Base-by-base conservation (phyloP, 2,888 invertebrate species). In the Griposia aprilina region DNA sequence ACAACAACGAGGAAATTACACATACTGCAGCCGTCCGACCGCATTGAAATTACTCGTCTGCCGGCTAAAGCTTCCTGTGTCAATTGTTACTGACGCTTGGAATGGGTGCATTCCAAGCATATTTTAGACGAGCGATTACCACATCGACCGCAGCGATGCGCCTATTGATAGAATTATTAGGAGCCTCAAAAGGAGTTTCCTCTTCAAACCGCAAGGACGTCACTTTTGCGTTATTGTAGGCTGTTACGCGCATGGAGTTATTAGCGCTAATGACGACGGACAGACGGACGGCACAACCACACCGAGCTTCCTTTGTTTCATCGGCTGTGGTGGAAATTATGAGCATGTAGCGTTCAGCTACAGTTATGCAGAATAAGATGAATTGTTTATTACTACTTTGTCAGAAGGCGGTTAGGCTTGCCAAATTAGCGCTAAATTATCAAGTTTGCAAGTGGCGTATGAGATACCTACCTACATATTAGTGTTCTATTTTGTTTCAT, bases 141-240 rank as follows among this genome's bases (percentile, higher is more conserved):
- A 92, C 94, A 92, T 91, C 87, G 88, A 95, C 95, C 96, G 90
- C 96, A 95, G 92, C 91, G 88, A 91, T 92, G 92, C 91, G 88
- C 92, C 94, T 94, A 94, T 95, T 95, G 95, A 96, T 96, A 95
- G 94, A 96, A 95, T 95, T 94, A 94, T 96, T 94, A 94, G 92
- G 88, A 90, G 88, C 84, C 86, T 88, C 90, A 91, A 93, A 93
- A 90, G 89, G 91, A 88, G 91, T 90, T 93, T 93, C 93, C 93
- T 94, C 91, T 88, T 83, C 80, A 90, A 87, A 96, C 96, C 96
- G 91, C 96, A 96, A 92, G 92, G 91, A 92, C 92, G 91, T 92
- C 90, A 91, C 92, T 93, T 91, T 86, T 83, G 87, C 89, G 87
- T 91, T 92, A 90, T 90, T 92, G 90, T 89, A 91, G 92, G 92